These are phyloP conservation scores for Dorcus parallelipipedus DNA, from an alignment of 2,888 invertebrate genomes.

Conservation along the genomic window DNA sequence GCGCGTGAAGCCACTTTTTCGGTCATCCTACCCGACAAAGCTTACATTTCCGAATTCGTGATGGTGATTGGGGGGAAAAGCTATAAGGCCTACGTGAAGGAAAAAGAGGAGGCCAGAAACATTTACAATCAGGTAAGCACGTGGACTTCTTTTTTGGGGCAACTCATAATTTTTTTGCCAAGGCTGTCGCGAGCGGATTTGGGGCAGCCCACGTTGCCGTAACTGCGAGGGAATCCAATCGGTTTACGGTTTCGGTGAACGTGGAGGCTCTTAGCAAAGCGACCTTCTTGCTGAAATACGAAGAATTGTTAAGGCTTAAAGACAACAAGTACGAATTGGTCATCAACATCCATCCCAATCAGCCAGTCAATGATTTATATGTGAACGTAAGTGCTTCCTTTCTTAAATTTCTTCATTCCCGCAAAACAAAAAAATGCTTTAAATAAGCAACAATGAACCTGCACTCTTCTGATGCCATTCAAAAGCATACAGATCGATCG, in stretches of 20 bases:
- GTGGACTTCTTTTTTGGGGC: not conserved
- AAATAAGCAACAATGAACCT: too few relatives aligned
- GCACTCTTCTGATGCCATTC: too few relatives aligned
- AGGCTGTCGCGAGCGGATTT: conserved; percentile 57
- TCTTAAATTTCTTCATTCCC: too few relatives aligned
- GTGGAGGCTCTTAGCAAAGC: conserved; percentile 62
- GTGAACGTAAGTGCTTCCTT: conserved; percentile 47
- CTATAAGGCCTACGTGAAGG: conserved; percentile 63
- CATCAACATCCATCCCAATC: conserved; percentile 66
- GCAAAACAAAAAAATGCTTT: too few relatives aligned
- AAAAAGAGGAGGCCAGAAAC: conserved; percentile 60
- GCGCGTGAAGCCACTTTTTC: conserved; percentile 64
- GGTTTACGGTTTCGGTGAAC: conserved; percentile 66
- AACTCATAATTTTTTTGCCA: not conserved
- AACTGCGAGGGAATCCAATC: conserved; percentile 67
- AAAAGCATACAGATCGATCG: too few relatives aligned
- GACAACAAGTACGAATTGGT: conserved; percentile 66
- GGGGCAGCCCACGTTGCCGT: conserved; percentile 61
- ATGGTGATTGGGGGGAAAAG: conserved; percentile 64
- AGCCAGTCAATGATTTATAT: conserved; percentile 60
- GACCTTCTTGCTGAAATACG: conserved; percentile 69
- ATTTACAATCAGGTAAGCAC: conserved; percentile 43
- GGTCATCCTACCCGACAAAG: conserved; percentile 65
- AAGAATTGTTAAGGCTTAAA: conserved; percentile 63
- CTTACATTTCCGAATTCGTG: conserved; percentile 66